A percentile compares a stretch with the other conserved stretches of the same genome.
phyloP scores from a whole-genome alignment of 1,140 invertebrate genomes.

The Dufourea novaeangliae region DNA sequence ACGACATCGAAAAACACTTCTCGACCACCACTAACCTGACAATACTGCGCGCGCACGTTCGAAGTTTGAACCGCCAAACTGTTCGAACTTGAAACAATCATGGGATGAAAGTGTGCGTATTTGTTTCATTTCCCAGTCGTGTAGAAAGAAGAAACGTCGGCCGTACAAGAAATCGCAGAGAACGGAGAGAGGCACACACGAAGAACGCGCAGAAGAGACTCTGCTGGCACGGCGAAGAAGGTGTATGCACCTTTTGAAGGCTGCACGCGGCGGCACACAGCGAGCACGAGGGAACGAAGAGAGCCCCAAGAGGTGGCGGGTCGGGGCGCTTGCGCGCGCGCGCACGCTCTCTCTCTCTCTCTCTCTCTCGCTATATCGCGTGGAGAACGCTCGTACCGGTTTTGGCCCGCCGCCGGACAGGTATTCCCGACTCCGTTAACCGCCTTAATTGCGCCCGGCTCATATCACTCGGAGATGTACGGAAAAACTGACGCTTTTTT shows the following conservation, averaged over 20 bases:
- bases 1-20: no score
- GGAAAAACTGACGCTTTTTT: conserved; percentile 31
- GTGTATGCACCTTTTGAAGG: conserved; percentile 66
- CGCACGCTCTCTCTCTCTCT: not conserved
- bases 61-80: no score
- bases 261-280: conserved; percentile 47
- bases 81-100: not conserved
- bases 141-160: no score
- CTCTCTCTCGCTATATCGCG: conserved; percentile 51
- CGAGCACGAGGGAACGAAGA: conserved; percentile 8
- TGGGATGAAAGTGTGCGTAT: not conserved
- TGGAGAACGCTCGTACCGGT: conserved; percentile 68
- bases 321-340: not conserved
- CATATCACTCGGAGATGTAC: conserved; percentile 43
- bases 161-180: not conserved
- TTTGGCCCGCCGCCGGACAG: conserved; percentile 65
- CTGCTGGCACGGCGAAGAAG: conserved; percentile 48
- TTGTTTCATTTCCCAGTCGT: no score
- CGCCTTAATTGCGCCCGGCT: conserved; percentile 63
- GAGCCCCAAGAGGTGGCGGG: not conserved
- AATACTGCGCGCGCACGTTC: not conserved
- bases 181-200: not conserved
- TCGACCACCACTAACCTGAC: no score
- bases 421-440: conserved; percentile 73
- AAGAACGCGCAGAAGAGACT: conserved; percentile 56